Conservation (phyloP, 2,113 vertebrate species). For the Gasterosteus nipponicus region DNA sequence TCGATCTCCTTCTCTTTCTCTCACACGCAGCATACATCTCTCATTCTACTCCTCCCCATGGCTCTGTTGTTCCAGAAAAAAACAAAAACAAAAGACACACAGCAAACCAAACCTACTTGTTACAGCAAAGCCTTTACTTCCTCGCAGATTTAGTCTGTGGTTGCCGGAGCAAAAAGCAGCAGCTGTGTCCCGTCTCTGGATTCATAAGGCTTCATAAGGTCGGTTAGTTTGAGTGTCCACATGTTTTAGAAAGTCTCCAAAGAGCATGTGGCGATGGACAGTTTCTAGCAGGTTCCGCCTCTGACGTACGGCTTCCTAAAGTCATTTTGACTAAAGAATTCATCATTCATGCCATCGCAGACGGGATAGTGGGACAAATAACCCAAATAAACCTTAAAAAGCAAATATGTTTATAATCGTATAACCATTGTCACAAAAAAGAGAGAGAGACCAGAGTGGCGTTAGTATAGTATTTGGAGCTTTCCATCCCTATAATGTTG, state of each 20-base stretch:
- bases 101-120: conserved; percentile 46
- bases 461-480: not conserved
- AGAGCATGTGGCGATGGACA: conserved; percentile 47
- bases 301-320: not conserved
- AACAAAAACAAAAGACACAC: too few relatives aligned
- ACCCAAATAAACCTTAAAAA: too few relatives aligned
- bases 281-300: conserved; percentile 28
- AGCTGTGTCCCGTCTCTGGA: conserved; percentile 55
- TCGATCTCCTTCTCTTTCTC: conserved; percentile 35
- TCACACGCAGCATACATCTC: conserved; percentile 17
- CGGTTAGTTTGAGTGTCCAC: conserved; percentile 10
- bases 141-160: conserved; percentile 27
- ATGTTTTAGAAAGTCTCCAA: conserved; percentile 15
- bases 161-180: conserved; percentile 34
- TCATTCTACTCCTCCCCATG: not conserved
- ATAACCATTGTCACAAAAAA: not conserved
- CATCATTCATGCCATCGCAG: too few relatives aligned
- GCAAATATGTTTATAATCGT: not conserved
- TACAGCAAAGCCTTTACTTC: conserved; percentile 40
- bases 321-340: too few relatives aligned
- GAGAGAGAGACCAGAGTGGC: too few relatives aligned
- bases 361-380: too few relatives aligned
- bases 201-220: conserved; percentile 67
- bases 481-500: not conserved
- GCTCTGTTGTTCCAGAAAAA: conserved; percentile 42